Evolutionary conservation across 1,140 invertebrate species (phyloP).

Genomic region (Drosophila mauritiana): DNA sequence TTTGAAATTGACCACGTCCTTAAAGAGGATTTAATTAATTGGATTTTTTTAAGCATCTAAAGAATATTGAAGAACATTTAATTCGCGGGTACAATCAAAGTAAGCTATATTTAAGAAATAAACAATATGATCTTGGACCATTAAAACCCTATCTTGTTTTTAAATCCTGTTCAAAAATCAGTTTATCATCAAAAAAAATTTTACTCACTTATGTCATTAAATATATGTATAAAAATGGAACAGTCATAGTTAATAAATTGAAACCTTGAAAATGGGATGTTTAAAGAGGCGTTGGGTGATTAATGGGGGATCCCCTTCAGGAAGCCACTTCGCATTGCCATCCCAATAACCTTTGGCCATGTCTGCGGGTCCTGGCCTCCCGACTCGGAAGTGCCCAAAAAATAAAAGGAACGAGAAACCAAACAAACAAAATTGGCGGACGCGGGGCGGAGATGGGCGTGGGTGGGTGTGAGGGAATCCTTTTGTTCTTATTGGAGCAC

Average conservation of each 20-base stretch:
- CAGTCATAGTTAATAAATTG: background rate
- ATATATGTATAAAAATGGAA: no score
- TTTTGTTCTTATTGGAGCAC: constrained; percentile 83
- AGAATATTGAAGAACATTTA: no score
- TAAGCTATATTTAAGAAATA: no score
- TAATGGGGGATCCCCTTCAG: constrained; percentile 7
- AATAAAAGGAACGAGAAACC: constrained; percentile 17
- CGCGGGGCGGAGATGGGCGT: constrained; percentile 16
- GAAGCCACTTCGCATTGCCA: background rate
- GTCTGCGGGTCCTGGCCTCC: constrained; percentile 7
- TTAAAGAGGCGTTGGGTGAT: constrained; percentile 9
- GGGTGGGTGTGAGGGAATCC: constrained; percentile 44
- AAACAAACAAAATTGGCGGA: constrained; percentile 48
- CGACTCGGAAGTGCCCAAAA: constrained; percentile 20
- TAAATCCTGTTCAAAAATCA: no score
- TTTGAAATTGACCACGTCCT: background rate
- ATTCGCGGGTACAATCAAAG: no score
- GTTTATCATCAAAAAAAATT: no score
- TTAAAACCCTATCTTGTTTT: no score
- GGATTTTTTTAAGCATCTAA: no score
- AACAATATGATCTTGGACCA: no score
- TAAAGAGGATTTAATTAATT: no score
- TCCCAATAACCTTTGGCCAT: constrained; percentile 18
- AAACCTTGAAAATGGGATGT: background rate
- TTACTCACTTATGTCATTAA: no score